Base-by-base conservation (phyloP, 1,140 invertebrate species). In the Pararge aegeria region DNA sequence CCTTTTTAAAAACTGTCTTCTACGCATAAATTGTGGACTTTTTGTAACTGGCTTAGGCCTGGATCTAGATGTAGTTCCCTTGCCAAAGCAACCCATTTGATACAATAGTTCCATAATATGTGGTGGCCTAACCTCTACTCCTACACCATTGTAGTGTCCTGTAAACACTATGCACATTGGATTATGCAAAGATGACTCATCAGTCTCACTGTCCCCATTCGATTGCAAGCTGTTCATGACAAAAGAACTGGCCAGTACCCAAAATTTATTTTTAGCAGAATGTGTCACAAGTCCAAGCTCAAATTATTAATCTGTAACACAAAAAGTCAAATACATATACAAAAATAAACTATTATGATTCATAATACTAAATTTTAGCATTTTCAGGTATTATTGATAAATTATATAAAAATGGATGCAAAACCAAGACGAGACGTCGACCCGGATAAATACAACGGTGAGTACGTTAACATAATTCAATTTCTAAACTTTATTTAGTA, bases 1-100 rank as follows among this genome's bases (percentile, higher is more conserved):
- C 65, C 92, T 85, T 58, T 90, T 90, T n/a, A 80, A 51, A 83
- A 90, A 93, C 61, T 93, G 93, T 62, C 92, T 89, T 46, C 90
- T 89, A 54, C 89, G 78, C 56, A 93, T 78, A 57, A 93, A 78
- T 27, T 82, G 78, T 18, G 90, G 91, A 34, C 82, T 83, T 38
- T 58, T 80, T 61, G 88, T 86, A 10, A 84, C 80, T 68, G 90
- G 89, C 20, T 79, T 79, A 24, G 94, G 94, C 65, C 89, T 91
- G 29, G 92, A 92, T 37, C 92, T 89, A 0, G 94, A 95, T 9
- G 91, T 74, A 27, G 92, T 93, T 24, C 94, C 94, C 90, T 95
- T 95, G 1, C 95, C 95, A 89, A 94, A 96, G 80, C 91, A 94
- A 7, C 95, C 94, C 92, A 93, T 94, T 24, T 93, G 92, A 83